Evolutionary conservation across 1,140 invertebrate species (phyloP).

Genomic region (Myzus persicae): DNA sequence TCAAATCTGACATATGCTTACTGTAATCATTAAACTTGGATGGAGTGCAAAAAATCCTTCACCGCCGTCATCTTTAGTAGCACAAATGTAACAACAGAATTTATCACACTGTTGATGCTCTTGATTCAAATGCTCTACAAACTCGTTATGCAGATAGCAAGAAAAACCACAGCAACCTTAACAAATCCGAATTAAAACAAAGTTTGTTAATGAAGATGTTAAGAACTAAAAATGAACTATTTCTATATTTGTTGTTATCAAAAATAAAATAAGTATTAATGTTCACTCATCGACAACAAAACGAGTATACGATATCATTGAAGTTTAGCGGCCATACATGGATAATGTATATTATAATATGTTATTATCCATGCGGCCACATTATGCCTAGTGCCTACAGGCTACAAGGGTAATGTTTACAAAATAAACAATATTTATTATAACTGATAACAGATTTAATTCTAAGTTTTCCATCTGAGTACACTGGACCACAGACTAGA

Average conservation of each 20-base stretch:
- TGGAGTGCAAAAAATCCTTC: constrained; percentile 18
- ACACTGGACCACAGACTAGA: neutral
- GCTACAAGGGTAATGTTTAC: neutral
- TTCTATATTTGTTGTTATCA: neutral
- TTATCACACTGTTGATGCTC: constrained; percentile 47
- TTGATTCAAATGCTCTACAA: neutral
- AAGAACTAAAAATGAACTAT: neutral
- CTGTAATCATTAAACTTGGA: neutral
- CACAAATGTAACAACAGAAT: constrained; percentile 48
- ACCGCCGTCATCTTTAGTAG: neutral
- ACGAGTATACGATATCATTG: neutral
- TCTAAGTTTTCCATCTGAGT: neutral
- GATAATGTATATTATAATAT: too few species aligned
- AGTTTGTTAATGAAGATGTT: neutral
- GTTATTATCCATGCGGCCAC: too few species aligned
- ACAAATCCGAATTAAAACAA: neutral
- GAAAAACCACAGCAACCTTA: constrained; percentile 17
- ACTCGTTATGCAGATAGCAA: constrained; percentile 21
- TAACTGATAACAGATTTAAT: neutral
- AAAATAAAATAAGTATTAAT: neutral
- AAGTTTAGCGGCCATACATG: neutral
- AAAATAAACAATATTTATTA: too few species aligned
- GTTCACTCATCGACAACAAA: neutral
- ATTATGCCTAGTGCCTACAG: too few species aligned
- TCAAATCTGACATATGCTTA: constrained; percentile 7